These are phyloP conservation scores for Macropus fuliginosus DNA, from an alignment of 2,797 vertebrate genomes.

Conservation along the genomic window DNA sequence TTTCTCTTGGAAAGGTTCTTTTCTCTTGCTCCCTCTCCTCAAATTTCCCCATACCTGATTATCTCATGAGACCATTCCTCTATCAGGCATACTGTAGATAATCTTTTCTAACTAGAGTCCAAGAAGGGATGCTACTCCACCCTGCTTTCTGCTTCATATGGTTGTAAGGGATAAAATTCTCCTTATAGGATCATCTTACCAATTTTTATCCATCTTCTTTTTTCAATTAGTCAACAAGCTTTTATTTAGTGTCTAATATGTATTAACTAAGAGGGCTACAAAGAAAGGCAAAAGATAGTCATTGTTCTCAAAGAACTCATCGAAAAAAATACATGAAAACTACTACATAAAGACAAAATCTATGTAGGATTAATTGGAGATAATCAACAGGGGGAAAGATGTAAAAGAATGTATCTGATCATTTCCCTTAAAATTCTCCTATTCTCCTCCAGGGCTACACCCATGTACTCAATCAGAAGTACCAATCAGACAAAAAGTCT, in stretches of 20 bases:
- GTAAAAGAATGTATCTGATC: not conserved
- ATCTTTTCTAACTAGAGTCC: too few species aligned
- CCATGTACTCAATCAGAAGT: not conserved
- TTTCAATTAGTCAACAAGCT: not conserved
- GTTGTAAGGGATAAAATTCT: too few species aligned
- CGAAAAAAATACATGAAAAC: not conserved
- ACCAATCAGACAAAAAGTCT: not conserved
- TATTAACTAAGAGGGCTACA: not conserved
- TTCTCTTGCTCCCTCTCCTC: too few species aligned
- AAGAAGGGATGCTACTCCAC: too few species aligned
- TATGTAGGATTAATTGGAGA: not conserved
- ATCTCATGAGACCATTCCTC: too few species aligned
- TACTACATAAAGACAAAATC: not conserved
- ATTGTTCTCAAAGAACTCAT: not conserved
- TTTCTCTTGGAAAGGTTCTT: too few species aligned
- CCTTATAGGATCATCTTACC: too few species aligned
- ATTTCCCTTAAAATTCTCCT: slow-evolving; percentile 43
- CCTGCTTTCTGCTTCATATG: too few species aligned
- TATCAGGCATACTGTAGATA: too few species aligned
- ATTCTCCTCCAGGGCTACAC: not conserved
- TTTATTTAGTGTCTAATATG: not conserved
- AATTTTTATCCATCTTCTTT: too few species aligned
- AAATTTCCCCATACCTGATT: too few species aligned
- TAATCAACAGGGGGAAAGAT: not conserved
- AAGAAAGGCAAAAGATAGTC: not conserved